phyloP scores from a whole-genome alignment of 2,113 vertebrate genomes.

The Saccopteryx bilineata region DNA sequence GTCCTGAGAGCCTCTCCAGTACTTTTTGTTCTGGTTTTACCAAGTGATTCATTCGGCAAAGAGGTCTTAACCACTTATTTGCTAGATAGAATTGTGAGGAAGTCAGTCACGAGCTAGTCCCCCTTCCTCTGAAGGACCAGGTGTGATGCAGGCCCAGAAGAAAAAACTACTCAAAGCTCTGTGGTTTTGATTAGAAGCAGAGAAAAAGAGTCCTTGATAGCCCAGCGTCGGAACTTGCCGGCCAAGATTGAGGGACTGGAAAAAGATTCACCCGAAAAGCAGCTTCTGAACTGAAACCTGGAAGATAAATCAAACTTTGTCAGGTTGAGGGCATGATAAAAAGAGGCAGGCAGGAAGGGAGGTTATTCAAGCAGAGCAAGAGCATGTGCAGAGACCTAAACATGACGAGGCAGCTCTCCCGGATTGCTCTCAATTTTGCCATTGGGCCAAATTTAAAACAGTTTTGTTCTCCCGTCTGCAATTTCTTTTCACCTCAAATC shows the following conservation, averaged over 20 bases:
- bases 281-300: neutral
- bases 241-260: neutral
- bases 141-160: neutral
- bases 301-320: neutral
- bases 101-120: neutral
- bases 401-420: accelerated
- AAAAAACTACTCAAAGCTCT: too few relatives aligned
- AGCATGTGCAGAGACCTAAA: neutral
- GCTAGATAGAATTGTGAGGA: neutral
- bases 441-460: neutral
- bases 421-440: neutral
- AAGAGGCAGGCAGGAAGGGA: neutral
- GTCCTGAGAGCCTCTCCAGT: neutral
- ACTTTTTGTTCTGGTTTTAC: neutral
- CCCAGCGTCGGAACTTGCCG: accelerated
- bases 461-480: neutral
- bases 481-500: neutral
- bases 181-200: accelerated
- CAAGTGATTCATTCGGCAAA: neutral
- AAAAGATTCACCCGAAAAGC: neutral
- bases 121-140: neutral
- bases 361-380: neutral
- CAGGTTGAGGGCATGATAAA: accelerated
- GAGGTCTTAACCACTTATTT: neutral
- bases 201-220: neutral